A percentile compares a stretch with the other conserved stretches of the same genome.
Conservation (phyloP, 2,113 vertebrate species). For the Astur gentilis region DNA sequence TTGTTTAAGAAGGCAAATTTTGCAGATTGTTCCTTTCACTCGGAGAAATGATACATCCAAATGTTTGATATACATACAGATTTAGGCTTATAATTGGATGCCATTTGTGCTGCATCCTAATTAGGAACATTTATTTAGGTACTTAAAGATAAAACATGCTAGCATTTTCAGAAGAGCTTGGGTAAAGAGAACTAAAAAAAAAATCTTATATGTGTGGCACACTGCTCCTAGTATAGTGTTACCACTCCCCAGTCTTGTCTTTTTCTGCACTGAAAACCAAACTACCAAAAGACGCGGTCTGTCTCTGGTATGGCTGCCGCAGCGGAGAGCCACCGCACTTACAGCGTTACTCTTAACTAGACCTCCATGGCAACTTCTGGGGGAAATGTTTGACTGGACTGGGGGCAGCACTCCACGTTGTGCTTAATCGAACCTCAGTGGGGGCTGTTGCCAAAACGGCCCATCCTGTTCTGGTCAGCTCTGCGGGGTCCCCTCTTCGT, state of each 20-base stretch:
- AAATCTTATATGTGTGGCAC: rapidly evolving
- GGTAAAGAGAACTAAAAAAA: not conserved
- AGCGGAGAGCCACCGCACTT: not conserved
- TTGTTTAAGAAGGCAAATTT: not conserved
- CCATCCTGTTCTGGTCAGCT: not conserved
- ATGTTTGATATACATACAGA: not conserved
- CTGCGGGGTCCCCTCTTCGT: not conserved
- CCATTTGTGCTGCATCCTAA: not conserved
- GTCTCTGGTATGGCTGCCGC: no score
- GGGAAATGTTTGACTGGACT: not conserved
- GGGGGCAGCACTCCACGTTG: rapidly evolving
- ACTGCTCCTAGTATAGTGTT: not conserved
- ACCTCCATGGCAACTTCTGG: not conserved
- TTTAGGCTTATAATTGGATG: not conserved
- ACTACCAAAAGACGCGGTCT: rapidly evolving
- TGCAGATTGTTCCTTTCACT: not conserved
- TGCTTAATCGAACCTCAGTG: not conserved
- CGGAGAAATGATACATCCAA: not conserved
- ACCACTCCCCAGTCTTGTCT: not conserved
- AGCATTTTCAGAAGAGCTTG: not conserved
- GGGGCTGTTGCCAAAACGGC: not conserved
- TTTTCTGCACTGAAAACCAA: not conserved
- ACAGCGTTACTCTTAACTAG: rapidly evolving
- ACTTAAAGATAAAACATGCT: not conserved
- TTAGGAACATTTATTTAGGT: not conserved